Base-by-base conservation (phyloP, 2,888 invertebrate species). In the Blera fallax region DNA sequence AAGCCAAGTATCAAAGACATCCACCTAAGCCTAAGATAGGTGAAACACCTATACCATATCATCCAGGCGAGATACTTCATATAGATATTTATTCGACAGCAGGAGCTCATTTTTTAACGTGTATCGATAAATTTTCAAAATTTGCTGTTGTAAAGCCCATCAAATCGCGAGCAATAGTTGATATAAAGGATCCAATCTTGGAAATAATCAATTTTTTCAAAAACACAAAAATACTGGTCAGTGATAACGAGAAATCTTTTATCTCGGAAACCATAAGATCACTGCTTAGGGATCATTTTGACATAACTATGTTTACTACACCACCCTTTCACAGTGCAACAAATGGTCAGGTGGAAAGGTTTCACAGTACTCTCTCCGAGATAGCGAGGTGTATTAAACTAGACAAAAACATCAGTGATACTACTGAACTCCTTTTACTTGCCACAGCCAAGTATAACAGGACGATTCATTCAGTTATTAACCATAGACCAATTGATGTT, bases 361-460 rank as follows among this genome's bases (percentile, higher is more conserved):
- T 73, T 27, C 73, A 73, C 5, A 73, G 62, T 18, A 73, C 60
- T n/a, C 40, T 73, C 5, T 16, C 52, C 10, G 72, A 72, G 11
- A 58, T 58, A 21, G 58, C 58, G 6, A 58, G 58, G 14, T 58
- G 72, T 21, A 72, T 34, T 1, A 72, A 29, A 58, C 21, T 58
- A 10, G 58, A 56, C 5, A 21, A 72, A 8, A 58, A 58, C 10
- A 40, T 72, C 11, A 45, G 18, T 29, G 27, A 72, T 21, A 72
- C 72, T 29, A 16, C n/a, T 29, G 58, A 70, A 8, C 56, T 56
- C 32, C 27, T 58, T 52, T 43, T 74, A 48, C 52, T 74, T 52
- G 64, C 64, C 10, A 67, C 67, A 45, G 8, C n/a, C 34, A 77
- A 77, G 43, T 77, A 77, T 34, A 67, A 77, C 16, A 77, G 77